Base-by-base conservation (phyloP, 2,888 invertebrate species). In the Scaptomyza cyrtandrae region DNA sequence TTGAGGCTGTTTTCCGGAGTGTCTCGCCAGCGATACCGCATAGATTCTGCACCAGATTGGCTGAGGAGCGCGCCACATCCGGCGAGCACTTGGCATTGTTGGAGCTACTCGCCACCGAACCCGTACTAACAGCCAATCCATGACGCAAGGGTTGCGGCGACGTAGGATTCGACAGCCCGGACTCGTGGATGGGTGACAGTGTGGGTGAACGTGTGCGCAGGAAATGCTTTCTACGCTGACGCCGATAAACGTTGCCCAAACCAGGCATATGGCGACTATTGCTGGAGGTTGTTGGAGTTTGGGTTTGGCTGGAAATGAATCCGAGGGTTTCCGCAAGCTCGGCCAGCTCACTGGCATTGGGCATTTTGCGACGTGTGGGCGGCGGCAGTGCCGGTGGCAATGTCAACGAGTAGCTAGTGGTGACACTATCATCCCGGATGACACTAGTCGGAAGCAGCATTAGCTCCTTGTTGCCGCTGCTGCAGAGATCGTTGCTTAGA, bases 111-210 rank as follows among this genome's bases (percentile, higher is more conserved):
- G 41, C 61, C 14, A 55, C 43, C 45, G 65, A 54, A 11, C n/a
- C 49, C 35, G 61, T 31, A 16, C 55, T 48, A 11, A 46, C 39
- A 1, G 76, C 66, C 55, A 71, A 50, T 24, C 91, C 91, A 71
- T 93, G 93, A 27, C 93, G 90, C 76, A 92, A 89, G 4, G 92
- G 91, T 68, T 93, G 92, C 1, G 95, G 95, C 61, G 95, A 95
- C 14, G 94, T 94, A 1, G 95, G 95, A 92, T 95, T 95, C 49
- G 95, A 95, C 16, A 95, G 92, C 33, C 95, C 95, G 48, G 95
- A 95, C 85, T 95, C 95, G 65, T 95, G 94, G 58, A 95, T 95
- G 33, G 95, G 95, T 58, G 95, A 95, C 62, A 95, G 90, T 37
- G 94, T 93, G 37, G 94, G 94, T 33, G 94, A 92, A 88, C 93